These are phyloP conservation scores for Oncorhynchus gorbuscha DNA, from an alignment of 2,113 vertebrate species.

Conservation along the genomic window DNA sequence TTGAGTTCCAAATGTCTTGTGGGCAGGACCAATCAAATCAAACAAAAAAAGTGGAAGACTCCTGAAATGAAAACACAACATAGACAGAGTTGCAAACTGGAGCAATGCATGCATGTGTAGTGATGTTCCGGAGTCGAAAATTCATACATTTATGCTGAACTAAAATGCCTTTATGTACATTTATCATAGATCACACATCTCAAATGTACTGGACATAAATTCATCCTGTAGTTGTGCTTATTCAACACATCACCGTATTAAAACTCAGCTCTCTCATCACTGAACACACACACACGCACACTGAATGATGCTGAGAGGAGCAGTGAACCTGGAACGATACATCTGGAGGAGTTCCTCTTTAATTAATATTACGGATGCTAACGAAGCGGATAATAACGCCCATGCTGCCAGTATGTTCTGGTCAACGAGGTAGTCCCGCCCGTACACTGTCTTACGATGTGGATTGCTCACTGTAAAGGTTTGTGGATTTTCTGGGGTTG, in stretches of 20 bases:
- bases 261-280: too few species aligned
- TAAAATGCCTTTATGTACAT: too few species aligned
- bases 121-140: too few species aligned
- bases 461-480: too few species aligned
- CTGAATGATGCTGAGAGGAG: neutral
- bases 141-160: too few species aligned
- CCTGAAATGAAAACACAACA: neutral
- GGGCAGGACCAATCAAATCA: neutral
- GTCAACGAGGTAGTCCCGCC: neutral
- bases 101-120: too few species aligned
- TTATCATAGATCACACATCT: too few species aligned
- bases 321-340: slow-evolving; percentile 14
- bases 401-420: neutral
- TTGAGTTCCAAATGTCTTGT: neutral
- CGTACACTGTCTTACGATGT: neutral
- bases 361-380: slow-evolving; percentile 19
- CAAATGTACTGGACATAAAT: too few species aligned
- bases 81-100: too few species aligned
- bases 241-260: neutral
- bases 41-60: neutral
- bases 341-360: slow-evolving; percentile 20
- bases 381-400: slow-evolving; percentile 19
- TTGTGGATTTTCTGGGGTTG: too few species aligned
- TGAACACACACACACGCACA: neutral
- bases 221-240: neutral